Conservation (phyloP, 2,113 vertebrate species). For the Benitochromis conjunctus region DNA sequence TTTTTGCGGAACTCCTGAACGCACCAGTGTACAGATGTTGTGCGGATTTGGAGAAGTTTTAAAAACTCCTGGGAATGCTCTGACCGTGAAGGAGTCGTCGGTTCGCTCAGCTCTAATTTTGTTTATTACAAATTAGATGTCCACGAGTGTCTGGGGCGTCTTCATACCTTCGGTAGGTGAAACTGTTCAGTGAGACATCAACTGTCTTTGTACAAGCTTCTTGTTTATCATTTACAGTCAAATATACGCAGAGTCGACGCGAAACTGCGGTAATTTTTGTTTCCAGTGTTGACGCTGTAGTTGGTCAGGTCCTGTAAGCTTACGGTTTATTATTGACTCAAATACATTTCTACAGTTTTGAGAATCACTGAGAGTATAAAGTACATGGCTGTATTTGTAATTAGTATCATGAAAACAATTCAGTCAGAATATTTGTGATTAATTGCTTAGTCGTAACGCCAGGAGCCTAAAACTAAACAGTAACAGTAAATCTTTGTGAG, state of each 20-base stretch:
- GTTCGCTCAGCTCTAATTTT: accelerated
- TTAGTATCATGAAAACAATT: background rate
- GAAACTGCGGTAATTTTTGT: background rate
- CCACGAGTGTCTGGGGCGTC: background rate
- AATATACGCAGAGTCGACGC: background rate
- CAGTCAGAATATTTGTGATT: background rate
- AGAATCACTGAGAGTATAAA: accelerated
- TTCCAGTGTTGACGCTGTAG: background rate
- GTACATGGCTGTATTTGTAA: background rate
- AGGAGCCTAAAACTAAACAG: background rate
- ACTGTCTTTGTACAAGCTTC: background rate
- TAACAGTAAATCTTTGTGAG: background rate
- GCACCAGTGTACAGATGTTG: slow-evolving; percentile 7
- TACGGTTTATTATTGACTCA: background rate
- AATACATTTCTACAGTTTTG: background rate
- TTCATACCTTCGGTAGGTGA: background rate
- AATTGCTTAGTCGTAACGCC: background rate
- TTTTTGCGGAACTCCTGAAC: background rate
- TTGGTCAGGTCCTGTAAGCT: background rate
- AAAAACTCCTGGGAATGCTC: background rate
- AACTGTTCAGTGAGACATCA: background rate
- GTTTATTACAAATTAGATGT: background rate
- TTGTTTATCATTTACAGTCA: background rate
- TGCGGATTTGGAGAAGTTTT: background rate
- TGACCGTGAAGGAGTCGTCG: background rate